phyloP scores from a whole-genome alignment of 2,113 vertebrate genomes.

The Chaetura pelagica region DNA sequence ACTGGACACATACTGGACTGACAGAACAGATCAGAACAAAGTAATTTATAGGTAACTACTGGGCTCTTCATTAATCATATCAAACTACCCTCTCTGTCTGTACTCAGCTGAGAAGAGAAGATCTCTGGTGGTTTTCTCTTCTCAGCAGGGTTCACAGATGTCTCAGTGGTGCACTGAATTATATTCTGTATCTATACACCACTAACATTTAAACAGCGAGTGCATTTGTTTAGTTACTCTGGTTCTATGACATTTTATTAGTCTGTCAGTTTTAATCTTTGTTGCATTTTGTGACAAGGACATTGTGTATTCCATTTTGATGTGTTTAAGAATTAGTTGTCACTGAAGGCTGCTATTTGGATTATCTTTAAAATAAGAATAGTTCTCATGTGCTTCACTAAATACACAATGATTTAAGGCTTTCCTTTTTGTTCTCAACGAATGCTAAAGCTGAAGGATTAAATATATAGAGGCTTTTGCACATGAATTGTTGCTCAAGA shows the following conservation, averaged over 20 bases:
- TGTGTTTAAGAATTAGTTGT: constrained; percentile 35
- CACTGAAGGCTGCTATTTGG: constrained; percentile 6
- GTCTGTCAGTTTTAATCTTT: constrained; percentile 24
- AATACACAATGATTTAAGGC: not conserved
- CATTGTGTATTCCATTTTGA: constrained; percentile 5
- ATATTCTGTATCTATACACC: not conserved
- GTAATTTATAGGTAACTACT: not conserved
- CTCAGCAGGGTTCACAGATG: not conserved
- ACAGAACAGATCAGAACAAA: not conserved
- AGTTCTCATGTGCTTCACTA: not conserved
- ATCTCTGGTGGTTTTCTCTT: not conserved
- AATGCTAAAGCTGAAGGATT: not conserved
- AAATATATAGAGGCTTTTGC: not conserved
- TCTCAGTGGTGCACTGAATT: not conserved
- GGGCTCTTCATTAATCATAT: not conserved
- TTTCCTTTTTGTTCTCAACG: constrained; percentile 5
- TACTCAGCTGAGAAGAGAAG: not conserved
- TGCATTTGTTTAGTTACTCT: constrained; percentile 31
- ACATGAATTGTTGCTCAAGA: not conserved
- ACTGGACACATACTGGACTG: not conserved
- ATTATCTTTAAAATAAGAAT: constrained; percentile 8
- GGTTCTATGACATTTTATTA: constrained; percentile 6
- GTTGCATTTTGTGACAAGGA: constrained; percentile 17
- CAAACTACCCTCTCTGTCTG: not conserved
- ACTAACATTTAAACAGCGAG: not conserved